Evolutionary conservation across 2,113 vertebrate species (phyloP).

Genomic region (Hyla sarda): DNA sequence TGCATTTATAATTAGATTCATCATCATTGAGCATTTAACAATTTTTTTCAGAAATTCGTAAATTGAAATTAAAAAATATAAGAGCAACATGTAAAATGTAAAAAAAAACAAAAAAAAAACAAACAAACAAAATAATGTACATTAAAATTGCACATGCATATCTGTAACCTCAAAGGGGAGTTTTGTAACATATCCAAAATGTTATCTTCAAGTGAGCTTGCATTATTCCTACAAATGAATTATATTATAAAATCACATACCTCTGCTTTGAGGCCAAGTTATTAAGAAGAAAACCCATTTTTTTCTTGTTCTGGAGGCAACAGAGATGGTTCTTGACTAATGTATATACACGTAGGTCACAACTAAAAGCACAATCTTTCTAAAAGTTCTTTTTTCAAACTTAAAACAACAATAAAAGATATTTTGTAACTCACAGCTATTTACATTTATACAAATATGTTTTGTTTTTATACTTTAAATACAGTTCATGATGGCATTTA

Average conservation of each 20-base stretch:
- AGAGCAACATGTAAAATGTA: conserved; percentile 64
- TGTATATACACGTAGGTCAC: conserved; percentile 86
- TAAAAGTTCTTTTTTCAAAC: conserved; percentile 81
- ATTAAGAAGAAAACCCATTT: conserved; percentile 68
- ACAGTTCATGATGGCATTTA: conserved; percentile 88
- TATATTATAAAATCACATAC: conserved; percentile 66
- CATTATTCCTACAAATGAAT: conserved; percentile 69
- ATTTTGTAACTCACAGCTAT: conserved; percentile 81
- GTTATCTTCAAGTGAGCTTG: conserved; percentile 64
- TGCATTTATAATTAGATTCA: conserved; percentile 53
- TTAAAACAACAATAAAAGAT: conserved; percentile 83
- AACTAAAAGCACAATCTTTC: conserved; percentile 81
- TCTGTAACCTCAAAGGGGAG: conserved; percentile 71
- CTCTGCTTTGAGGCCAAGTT: conserved; percentile 68
- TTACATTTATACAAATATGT: conserved; percentile 77
- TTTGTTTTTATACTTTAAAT: conserved; percentile 82
- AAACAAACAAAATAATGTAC: conserved; percentile 66
- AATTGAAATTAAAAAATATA: conserved; percentile 43
- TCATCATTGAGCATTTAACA: conserved; percentile 58
- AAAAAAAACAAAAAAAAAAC: conserved; percentile 14
- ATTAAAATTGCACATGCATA: conserved; percentile 76
- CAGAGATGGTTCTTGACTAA: conserved; percentile 72
- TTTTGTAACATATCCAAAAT: conserved; percentile 68
- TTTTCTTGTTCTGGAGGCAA: conserved; percentile 69
- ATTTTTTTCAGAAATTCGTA: conserved; percentile 63